Percentiles rank a stretch among this genome's conserved stretches.
Evolutionary conservation across 2,797 vertebrate genomes (phyloP).

Genomic region (Phalanger gymnotis): DNA sequence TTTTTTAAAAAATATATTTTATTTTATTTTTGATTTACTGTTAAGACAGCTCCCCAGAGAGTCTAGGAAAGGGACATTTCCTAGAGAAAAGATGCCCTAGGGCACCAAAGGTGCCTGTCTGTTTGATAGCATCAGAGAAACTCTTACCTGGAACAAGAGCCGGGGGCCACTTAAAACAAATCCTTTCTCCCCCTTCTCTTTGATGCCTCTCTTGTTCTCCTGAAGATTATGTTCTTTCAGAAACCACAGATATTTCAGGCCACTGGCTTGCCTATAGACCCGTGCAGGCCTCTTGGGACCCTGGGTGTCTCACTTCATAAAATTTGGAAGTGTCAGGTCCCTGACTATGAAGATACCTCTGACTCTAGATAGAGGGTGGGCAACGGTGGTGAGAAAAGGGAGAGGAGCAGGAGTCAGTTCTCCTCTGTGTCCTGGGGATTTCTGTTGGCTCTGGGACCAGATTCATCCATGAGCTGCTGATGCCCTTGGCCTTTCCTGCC

Average conservation of each 20-base stretch:
- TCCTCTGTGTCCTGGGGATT: not conserved
- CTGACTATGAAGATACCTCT: not conserved
- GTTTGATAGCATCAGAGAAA: not conserved
- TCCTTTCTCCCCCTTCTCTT: not conserved
- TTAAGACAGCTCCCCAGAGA: not conserved
- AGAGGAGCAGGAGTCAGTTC: not conserved
- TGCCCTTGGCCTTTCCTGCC: not conserved
- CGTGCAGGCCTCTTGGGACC: not conserved
- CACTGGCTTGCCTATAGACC: not conserved
- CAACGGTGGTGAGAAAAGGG: not conserved
- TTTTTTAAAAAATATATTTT: not conserved
- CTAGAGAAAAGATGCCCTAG: not conserved
- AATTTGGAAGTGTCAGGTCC: not conserved
- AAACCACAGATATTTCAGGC: not conserved
- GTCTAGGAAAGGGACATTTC: not conserved
- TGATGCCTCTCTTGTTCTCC: not conserved
- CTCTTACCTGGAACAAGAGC: not conserved
- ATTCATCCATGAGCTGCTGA: not conserved
- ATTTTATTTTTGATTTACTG: not conserved
- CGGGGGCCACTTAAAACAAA: not conserved
- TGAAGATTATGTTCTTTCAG: not conserved
- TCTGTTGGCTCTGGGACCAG: not conserved
- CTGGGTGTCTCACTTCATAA: not conserved
- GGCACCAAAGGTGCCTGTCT: not conserved
- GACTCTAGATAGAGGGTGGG: not conserved